A percentile compares a stretch with the other conserved stretches of the same genome.
Evolutionary conservation across 1,140 invertebrate species (phyloP).

Genomic region (Bombus difficillimus): DNA sequence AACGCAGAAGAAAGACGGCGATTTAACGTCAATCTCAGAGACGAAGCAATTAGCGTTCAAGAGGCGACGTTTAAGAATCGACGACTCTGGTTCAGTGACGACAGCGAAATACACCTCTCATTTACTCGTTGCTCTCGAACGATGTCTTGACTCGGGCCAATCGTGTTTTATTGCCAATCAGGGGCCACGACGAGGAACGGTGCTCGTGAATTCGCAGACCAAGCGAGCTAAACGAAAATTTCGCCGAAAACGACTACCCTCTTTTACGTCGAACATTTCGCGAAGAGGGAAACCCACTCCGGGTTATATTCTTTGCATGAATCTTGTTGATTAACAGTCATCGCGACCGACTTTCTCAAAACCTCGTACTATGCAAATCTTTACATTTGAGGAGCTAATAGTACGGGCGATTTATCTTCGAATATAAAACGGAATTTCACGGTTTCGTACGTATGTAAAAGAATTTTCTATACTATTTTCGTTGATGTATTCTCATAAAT

Average conservation of each 20-base stretch:
- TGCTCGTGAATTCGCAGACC: slow-evolving; percentile 45
- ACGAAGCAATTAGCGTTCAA: background rate
- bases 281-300: background rate
- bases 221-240: slow-evolving; percentile 45
- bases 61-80: slow-evolving; percentile 12
- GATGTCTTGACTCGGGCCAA: slow-evolving; percentile 46
- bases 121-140: slow-evolving; percentile 37
- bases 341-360: background rate
- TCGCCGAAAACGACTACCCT: background rate
- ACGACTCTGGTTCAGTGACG: background rate
- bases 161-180: slow-evolving; percentile 68
- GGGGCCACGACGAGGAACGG: slow-evolving; percentile 28
- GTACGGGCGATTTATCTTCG: too few relatives aligned
- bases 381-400: background rate
- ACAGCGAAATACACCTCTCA: slow-evolving; percentile 45
- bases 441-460: background rate
- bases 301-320: slow-evolving; percentile 10
- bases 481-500: background rate
- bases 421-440: background rate
- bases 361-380: background rate
- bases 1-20: background rate
- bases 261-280: background rate
- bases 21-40: background rate
- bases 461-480: background rate
- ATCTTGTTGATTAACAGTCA: slow-evolving; percentile 34